Evolutionary conservation across 2,113 vertebrate genomes (phyloP).

Genomic region (Lycaon pictus): DNA sequence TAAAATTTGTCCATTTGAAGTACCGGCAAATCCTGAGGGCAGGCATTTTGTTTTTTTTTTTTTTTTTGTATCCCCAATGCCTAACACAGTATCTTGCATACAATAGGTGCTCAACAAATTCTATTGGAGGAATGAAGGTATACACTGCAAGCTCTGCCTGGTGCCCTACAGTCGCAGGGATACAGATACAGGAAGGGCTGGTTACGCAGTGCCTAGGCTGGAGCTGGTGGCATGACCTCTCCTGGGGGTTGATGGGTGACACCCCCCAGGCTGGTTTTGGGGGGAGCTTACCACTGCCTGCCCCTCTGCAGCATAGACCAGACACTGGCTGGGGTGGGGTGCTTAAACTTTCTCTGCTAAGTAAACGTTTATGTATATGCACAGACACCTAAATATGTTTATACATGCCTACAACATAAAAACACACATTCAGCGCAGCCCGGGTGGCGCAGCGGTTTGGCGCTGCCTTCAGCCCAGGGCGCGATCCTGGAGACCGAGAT

Average conservation of each 20-base stretch:
- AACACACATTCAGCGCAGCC: not conserved
- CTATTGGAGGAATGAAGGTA: not conserved
- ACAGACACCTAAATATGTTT: not conserved
- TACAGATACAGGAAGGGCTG: too few relatives aligned
- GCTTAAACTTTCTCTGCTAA: not conserved
- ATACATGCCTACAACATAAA: not conserved
- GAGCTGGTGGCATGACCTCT: not conserved
- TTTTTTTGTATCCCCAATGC: not conserved
- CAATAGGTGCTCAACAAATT: not conserved
- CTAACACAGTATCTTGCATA: not conserved
- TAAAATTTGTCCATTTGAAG: not conserved
- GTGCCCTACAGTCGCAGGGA: not conserved
- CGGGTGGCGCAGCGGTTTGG: too few relatives aligned
- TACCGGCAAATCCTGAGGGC: not conserved
- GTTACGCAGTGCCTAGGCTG: accelerated
- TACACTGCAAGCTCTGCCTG: not conserved
- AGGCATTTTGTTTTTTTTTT: not conserved
- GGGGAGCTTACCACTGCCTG: not conserved
- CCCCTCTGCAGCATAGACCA: not conserved
- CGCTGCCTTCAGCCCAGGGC: too few relatives aligned
- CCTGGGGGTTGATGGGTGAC: accelerated
- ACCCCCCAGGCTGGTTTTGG: not conserved
- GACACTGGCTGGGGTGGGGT: not conserved
- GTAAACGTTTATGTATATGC: not conserved
- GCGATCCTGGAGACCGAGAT: too few relatives aligned